Evolutionary conservation across 2,888 invertebrate species (phyloP).

Genomic region (Conus canariensis): DNA sequence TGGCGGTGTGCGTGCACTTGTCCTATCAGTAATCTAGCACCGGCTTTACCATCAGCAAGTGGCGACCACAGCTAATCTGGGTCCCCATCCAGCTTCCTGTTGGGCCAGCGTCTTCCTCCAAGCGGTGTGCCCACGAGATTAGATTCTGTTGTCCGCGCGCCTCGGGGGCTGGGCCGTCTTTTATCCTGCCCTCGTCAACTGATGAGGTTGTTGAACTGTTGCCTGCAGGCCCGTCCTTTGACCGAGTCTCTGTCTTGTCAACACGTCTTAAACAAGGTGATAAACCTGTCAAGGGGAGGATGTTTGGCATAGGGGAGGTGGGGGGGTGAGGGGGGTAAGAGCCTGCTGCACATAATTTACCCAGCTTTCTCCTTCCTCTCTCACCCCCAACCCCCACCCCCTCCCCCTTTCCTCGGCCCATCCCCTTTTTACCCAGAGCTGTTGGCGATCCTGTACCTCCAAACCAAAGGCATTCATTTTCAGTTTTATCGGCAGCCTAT

Average conservation of each 20-base stretch:
- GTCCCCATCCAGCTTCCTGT: neutral
- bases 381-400: no score
- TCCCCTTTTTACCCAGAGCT: no score
- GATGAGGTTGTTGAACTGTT: conserved; percentile 8
- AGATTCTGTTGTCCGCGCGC: neutral
- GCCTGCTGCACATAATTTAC: no score
- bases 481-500: no score
- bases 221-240: neutral
- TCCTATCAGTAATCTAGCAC: neutral
- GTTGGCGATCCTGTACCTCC: no score
- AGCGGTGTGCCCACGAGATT: neutral
- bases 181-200: neutral
- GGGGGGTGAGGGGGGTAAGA: neutral
- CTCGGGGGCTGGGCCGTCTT: neutral
- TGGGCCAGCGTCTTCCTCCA: neutral
- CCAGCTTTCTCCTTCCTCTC: no score
- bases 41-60: neutral
- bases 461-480: no score
- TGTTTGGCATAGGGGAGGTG: neutral
- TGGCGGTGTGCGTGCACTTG: neutral
- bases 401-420: no score
- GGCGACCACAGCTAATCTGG: neutral
- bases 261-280: neutral
- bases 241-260: neutral
- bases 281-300: neutral